Base-by-base conservation (phyloP, 2,113 vertebrate species). In the Siniperca knerii region DNA sequence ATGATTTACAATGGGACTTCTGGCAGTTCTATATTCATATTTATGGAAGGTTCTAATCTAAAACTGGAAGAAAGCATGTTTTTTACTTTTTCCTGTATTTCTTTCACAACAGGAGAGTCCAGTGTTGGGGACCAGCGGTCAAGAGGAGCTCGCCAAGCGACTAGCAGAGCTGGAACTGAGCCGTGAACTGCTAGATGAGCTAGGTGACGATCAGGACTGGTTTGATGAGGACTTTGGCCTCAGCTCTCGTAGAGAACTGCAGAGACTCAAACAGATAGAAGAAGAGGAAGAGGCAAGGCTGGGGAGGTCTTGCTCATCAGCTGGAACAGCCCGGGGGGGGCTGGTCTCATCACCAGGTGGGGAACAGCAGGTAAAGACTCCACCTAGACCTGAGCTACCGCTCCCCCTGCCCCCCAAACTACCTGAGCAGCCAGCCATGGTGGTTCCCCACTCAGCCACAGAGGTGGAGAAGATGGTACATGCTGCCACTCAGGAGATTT, bases 201-300 rank as follows among this genome's bases (percentile, higher is more conserved):
- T 98, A n/a, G 96, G 96, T 75, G 97, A 99, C 50, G 98, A 99
- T 60, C 97, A 97, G 61, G 98, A 99, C 92, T 99, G 98, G 98
- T 99, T 99, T 92, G 98, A 99, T 90, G 98, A 99, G 91, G 98
- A 99, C 95, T 99, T 97, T 92, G 98, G 98, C 68, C 96, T 99
- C 89, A 98, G 97, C 84, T 97, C 96, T 37, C 96, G 40, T 9
- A 96, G 96, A 91, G 95, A 96, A 83, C 97, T 96, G 78, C 97
- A 98, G 92, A 94, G 91, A 61, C 92, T 91, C 40, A 96, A 95
- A 83, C 94, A 95, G n/a, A 96, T 95, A 92, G 83, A 93, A 94
- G 96, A 60, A 73, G 94, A 80, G 87, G 95, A 92, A 67, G 90
- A 84, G 44, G 82, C 8, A 0, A 84, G 69, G 66, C 55, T 86